Evolutionary conservation across 1,140 invertebrate genomes (phyloP).

Genomic region (Augochlora pura): DNA sequence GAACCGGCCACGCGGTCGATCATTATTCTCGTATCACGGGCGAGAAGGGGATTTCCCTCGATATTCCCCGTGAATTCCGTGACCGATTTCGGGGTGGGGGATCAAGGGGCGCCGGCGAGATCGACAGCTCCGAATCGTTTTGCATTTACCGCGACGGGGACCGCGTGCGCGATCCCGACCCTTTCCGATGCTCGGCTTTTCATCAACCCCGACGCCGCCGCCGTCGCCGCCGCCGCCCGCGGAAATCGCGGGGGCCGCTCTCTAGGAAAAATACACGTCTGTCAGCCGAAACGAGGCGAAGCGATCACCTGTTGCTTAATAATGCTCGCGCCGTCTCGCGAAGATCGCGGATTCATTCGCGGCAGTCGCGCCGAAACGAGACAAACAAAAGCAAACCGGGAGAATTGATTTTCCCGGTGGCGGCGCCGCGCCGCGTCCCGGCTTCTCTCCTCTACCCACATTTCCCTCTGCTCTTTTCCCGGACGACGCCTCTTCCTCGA

Average conservation of each 20-base stretch:
- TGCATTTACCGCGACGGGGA: conserved; percentile 11
- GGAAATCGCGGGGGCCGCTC: background rate
- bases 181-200: background rate
- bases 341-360: conserved; percentile 48
- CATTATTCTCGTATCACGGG: conserved; percentile 35
- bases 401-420: background rate
- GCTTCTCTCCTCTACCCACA: too few species aligned
- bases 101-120: conserved; percentile 1
- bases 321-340: conserved; percentile 16
- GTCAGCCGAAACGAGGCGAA: conserved; percentile 11
- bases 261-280: conserved; percentile 8
- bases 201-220: too few species aligned
- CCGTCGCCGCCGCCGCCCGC: too few species aligned
- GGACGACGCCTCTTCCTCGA: too few species aligned
- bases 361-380: background rate
- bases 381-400: background rate
- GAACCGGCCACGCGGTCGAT: background rate
- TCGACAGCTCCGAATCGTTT: conserved; percentile 41
- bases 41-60: conserved; percentile 28
- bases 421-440: background rate
- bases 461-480: too few species aligned
- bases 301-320: conserved; percentile 60
- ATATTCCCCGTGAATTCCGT: conserved; percentile 1
- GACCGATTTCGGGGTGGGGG: conserved; percentile 38
- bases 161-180: background rate